Evolutionary conservation across 1,140 invertebrate species (phyloP).

Genomic region (Hydropsyche tenuis): DNA sequence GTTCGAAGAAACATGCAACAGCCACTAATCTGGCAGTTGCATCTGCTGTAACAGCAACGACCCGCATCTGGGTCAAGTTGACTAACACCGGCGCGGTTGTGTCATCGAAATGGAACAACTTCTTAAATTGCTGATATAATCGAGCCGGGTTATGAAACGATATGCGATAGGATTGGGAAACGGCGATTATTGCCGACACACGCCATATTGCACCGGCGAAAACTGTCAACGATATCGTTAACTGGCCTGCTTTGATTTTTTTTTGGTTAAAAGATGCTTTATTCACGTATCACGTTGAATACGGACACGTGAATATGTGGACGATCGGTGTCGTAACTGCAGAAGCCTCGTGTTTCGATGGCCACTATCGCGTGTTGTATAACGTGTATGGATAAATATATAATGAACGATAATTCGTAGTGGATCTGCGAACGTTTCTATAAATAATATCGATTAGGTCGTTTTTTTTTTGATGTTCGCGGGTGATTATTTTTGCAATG

Average conservation of each 20-base stretch:
- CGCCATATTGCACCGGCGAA: no score
- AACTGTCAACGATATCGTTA: no score
- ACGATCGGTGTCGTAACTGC: not conserved
- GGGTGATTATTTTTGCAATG: no score
- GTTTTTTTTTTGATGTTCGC: no score
- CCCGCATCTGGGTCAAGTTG: conserved; percentile 33
- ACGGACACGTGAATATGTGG: conserved; percentile 1
- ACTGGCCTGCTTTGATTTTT: no score
- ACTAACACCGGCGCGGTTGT: conserved; percentile 31
- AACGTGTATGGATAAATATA: no score
- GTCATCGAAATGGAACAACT: conserved; percentile 36
- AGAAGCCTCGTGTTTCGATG: not conserved
- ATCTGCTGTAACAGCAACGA: conserved; percentile 31
- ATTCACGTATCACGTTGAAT: not conserved
- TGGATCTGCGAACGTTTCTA: no score
- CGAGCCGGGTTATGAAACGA: conserved; percentile 26
- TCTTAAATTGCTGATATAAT: conserved; percentile 34
- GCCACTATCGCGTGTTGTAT: not conserved
- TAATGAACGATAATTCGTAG: no score
- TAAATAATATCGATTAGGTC: no score
- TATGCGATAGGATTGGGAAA: conserved; percentile 15
- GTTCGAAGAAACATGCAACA: not conserved
- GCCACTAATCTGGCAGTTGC: conserved; percentile 4
- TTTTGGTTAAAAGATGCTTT: no score
- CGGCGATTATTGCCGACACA: not conserved